Conservation (phyloP, 2,113 vertebrate species). For the Caretta caretta region DNA sequence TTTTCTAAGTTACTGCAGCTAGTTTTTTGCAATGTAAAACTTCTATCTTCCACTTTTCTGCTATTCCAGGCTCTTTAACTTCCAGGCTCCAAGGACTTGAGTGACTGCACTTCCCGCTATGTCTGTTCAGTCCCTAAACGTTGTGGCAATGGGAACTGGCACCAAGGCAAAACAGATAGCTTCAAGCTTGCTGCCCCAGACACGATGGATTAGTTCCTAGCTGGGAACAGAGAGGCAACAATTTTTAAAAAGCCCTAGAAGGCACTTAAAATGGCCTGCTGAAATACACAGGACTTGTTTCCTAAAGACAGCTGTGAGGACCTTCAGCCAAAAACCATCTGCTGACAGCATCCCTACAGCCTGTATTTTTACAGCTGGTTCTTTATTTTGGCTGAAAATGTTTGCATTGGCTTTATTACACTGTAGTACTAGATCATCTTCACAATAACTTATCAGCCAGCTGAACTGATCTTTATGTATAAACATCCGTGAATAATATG, state of each 20-base stretch:
- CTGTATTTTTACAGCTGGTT: neutral
- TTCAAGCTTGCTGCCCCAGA: neutral
- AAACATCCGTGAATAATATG: neutral
- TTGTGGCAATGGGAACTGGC: neutral
- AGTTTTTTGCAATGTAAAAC: neutral
- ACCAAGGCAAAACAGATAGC: neutral
- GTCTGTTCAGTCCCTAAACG: neutral
- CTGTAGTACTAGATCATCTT: slow-evolving; percentile 17
- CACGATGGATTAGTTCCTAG: neutral
- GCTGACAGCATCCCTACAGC: neutral
- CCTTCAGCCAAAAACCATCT: neutral
- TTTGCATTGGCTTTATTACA: neutral
- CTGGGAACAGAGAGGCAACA: neutral
- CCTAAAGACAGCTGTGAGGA: neutral
- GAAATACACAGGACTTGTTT: neutral
- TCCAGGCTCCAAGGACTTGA: accelerated
- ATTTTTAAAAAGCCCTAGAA: neutral
- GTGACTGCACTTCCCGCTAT: neutral
- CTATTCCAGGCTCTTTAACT: neutral
- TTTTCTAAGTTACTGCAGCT: slow-evolving; percentile 14
- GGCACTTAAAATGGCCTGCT: neutral
- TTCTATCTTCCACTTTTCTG: neutral
- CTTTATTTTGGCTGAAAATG: neutral
- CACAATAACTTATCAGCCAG: neutral
- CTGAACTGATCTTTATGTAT: neutral